Evolutionary conservation across 2,113 vertebrate species (phyloP).

Genomic region (Rhizomys pruinosus): DNA sequence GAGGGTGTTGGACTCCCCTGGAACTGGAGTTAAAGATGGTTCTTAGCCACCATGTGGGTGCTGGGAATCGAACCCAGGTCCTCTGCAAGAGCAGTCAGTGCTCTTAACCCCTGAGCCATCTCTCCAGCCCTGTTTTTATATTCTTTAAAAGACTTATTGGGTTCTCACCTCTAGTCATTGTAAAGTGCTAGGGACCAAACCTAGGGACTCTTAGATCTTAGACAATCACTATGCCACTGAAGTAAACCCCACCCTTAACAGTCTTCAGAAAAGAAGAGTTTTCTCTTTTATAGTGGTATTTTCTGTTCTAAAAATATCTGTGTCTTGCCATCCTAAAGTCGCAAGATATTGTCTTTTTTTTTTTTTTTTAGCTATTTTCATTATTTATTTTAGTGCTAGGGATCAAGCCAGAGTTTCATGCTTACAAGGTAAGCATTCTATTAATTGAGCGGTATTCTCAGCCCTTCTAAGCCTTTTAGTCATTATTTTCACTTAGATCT

Average conservation of each 20-base stretch:
- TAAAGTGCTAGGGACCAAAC: not conserved
- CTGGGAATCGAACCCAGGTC: too few relatives aligned
- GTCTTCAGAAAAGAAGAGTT: slow-evolving; percentile 26
- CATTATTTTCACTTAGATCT: slow-evolving; percentile 42
- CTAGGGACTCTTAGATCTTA: not conserved
- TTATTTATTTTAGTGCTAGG: not conserved
- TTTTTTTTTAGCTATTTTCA: not conserved
- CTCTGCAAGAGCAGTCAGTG: too few relatives aligned
- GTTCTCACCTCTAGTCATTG: too few relatives aligned
- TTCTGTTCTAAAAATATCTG: not conserved
- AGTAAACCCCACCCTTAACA: not conserved
- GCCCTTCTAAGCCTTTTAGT: not conserved
- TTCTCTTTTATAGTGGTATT: not conserved
- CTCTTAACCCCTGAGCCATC: too few relatives aligned
- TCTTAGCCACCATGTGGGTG: too few relatives aligned
- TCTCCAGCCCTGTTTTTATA: too few relatives aligned
- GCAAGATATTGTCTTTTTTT: slow-evolving; percentile 9
- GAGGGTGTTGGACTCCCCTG: too few relatives aligned
- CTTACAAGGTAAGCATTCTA: not conserved
- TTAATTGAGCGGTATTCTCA: not conserved
- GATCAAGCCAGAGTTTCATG: not conserved
- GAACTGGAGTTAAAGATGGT: too few relatives aligned
- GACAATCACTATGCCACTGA: not conserved
- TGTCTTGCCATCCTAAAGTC: not conserved
- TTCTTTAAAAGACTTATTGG: too few relatives aligned